These are phyloP conservation scores for Trachelus iudaicus DNA, from an alignment of 2,888 invertebrate species.

Conservation along the genomic window DNA sequence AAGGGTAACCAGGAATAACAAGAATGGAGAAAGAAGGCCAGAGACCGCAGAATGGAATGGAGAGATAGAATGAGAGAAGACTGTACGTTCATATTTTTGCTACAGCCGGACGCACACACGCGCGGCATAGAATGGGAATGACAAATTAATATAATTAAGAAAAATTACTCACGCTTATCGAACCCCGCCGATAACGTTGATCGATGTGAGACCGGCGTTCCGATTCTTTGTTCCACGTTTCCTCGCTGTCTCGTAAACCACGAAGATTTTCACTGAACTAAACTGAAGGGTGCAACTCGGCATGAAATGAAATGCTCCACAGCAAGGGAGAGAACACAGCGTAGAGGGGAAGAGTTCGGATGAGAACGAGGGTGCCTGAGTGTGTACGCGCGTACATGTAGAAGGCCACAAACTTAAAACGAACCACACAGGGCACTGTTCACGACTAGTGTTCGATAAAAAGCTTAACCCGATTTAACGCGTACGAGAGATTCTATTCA, in stretches of 20 bases:
- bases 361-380: constrained; percentile 6
- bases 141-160: neutral
- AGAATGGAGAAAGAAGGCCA: neutral
- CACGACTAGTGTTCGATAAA: neutral
- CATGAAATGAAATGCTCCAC: constrained; percentile 1
- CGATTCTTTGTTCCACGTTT: neutral
- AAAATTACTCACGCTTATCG: neutral
- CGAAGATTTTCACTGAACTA: constrained; percentile 29
- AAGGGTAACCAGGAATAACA: neutral
- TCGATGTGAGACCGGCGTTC: neutral
- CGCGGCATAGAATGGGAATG: neutral
- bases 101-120: neutral
- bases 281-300: constrained; percentile 17
- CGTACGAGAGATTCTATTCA: neutral
- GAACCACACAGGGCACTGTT: constrained; percentile 8
- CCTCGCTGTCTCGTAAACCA: neutral
- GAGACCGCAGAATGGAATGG: neutral
- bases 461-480: neutral
- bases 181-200: neutral
- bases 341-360: constrained; percentile 11
- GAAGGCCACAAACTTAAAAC: constrained; percentile 16
- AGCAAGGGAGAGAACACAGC: constrained; percentile 19
- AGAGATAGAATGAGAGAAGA: neutral
- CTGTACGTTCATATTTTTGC: neutral
- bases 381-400: constrained; percentile 11